Evolutionary conservation across 2,113 vertebrate species (phyloP), one percentile per base, ranked within the genome.

Genomic region (Macroglossus sobrinus): DNA sequence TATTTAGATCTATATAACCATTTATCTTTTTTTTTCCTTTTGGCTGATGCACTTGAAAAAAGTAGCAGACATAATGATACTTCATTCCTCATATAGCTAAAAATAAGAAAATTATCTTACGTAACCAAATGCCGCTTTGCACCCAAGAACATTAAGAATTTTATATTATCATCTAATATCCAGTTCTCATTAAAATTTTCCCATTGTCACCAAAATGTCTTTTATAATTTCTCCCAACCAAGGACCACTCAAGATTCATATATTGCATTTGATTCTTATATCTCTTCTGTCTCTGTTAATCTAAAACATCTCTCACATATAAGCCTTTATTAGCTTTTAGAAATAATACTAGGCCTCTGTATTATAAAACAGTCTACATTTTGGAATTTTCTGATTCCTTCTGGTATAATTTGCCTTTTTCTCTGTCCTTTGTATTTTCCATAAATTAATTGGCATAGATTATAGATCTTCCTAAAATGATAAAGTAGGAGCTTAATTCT

Each of bases 81-180:
- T 93, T 75, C 15, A 84, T 53, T 21, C 50, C 4, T 76, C 33
- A 57, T 64, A 13, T 68, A 53, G 16, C 59, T 76, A 59, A 55
- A 80, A 50, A 76, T 61, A 82, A 91, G 76, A 95, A 69, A 35
- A 53, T 66, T 57, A 21, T 96, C 40, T 84, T 94, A 57, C 45
- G 64, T 72, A 59, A 71, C 24, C 53, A 53, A 91, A 93, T 72
- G 53, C 15, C 12, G 26, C 57, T 89, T 93, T 40, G 12, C 11
- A 68, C 30, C 10, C 9, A 69, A 90, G 35, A 93, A 69, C 22
- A 76, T 75, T 75, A 69, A 40, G 26, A 89, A 59, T 81, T 86
- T 33, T 64, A 35, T 59, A 53, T 61, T 80, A 53, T 66, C 21
- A 84, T 92, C 38, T 64, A 71, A 55, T 53, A 87, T 59, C 28